Evolutionary conservation across 2,797 vertebrate species (phyloP).

Genomic region (Sus cebifrons): DNA sequence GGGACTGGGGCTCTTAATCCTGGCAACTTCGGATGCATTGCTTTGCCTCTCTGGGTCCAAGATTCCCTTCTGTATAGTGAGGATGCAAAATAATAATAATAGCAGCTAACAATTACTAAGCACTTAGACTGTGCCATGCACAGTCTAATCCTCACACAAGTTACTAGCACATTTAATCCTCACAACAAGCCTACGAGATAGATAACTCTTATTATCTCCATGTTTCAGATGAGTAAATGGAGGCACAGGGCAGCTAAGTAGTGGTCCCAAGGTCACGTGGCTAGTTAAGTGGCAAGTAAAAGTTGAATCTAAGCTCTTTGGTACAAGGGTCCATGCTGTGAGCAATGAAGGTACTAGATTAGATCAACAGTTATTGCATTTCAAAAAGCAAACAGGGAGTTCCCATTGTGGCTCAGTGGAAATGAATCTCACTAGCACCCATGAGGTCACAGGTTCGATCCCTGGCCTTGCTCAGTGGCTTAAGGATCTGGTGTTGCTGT

Average conservation of each 20-base stretch:
- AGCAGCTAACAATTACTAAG: background rate
- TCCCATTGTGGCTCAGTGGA: too few relatives aligned
- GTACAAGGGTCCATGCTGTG: background rate
- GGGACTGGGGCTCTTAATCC: background rate
- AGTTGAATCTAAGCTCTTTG: conserved; percentile 19
- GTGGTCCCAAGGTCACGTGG: conserved; percentile 37
- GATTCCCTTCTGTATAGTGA: background rate
- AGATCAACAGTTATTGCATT: background rate
- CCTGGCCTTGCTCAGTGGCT: too few relatives aligned
- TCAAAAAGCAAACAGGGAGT: background rate
- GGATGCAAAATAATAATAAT: background rate
- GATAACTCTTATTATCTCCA: background rate
- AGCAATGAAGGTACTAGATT: background rate
- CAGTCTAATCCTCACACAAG: background rate
- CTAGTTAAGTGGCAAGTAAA: conserved; percentile 33
- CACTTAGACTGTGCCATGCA: background rate
- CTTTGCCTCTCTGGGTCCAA: background rate
- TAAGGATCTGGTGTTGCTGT: too few relatives aligned
- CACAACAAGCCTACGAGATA: background rate
- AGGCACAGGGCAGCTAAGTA: background rate
- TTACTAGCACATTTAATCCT: background rate
- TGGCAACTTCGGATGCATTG: background rate
- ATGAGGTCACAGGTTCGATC: too few relatives aligned
- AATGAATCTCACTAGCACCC: too few relatives aligned
- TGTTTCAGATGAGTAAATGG: conserved; percentile 26